Percentiles rank a stretch among this genome's conserved stretches.
phyloP scores from a whole-genome alignment of 2,888 invertebrate genomes.

The Dascillus cervinus region DNA sequence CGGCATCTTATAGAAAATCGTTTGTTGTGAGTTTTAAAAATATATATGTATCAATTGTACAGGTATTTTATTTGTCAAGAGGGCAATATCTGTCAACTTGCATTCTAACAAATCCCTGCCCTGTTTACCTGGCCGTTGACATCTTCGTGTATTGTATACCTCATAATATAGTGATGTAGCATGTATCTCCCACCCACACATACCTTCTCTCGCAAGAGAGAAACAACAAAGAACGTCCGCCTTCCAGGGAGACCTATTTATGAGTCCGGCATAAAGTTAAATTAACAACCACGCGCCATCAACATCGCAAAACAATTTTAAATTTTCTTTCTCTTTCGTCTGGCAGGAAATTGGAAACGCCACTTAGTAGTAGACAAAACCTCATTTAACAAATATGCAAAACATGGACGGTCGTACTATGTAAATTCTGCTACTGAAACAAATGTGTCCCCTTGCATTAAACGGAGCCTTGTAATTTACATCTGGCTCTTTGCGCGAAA shows the following conservation, averaged over 20 bases:
- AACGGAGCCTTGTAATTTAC: no score
- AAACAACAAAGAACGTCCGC: constrained; percentile 3
- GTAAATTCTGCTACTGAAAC: no score
- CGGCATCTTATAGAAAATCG: no score
- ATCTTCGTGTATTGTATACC: not conserved
- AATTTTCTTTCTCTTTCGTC: no score
- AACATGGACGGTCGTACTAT: not conserved
- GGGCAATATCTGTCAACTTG: constrained; percentile 10
- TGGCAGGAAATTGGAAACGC: no score
- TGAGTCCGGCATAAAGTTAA: not conserved
- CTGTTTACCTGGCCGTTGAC: constrained; percentile 9
- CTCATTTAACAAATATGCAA: constrained; percentile 14
- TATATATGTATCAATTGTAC: not conserved
- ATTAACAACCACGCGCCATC: no score
- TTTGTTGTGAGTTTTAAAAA: no score
- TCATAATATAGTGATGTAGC: not conserved
- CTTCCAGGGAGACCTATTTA: not conserved
- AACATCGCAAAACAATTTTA: no score
- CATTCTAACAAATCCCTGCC: constrained; percentile 8
- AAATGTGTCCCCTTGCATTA: no score
- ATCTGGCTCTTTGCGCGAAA: no score
- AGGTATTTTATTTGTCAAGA: constrained; percentile 11
- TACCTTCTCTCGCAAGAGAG: constrained; percentile 2
- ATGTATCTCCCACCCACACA: no score
- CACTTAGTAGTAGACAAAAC: constrained; percentile 14